phyloP scores from a whole-genome alignment of 1,140 invertebrate genomes.

The Goniozus legneri region DNA sequence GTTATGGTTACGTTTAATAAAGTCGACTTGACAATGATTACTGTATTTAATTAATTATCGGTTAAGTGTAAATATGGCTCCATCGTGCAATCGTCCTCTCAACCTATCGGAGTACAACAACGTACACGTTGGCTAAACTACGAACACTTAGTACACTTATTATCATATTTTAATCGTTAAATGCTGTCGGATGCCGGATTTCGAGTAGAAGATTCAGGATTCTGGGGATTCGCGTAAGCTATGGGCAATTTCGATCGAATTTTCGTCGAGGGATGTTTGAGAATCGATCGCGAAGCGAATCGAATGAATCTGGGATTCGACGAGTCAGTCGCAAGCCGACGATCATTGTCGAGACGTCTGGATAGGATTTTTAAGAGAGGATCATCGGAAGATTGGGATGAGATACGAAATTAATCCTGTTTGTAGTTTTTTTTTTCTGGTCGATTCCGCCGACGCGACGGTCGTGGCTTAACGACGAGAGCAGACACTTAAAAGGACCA shows the following conservation, averaged over 20 bases:
- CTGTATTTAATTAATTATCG: constrained; percentile 42
- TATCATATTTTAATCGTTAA: constrained; percentile 48
- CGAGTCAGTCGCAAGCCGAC: constrained; percentile 12
- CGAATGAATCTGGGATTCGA: constrained; percentile 15
- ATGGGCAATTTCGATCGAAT: too few relatives aligned
- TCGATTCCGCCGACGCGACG: constrained; percentile 31
- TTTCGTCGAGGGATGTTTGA: too few relatives aligned
- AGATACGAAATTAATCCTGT: constrained; percentile 26
- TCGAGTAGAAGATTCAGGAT: constrained; percentile 6
- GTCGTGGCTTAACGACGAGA: constrained; percentile 39
- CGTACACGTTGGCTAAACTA: constrained; percentile 49
- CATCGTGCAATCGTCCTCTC: constrained; percentile 41
- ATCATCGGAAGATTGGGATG: not conserved
- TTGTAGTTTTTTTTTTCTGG: too few relatives aligned
- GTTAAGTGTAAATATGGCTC: constrained; percentile 49
- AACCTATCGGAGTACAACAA: constrained; percentile 46
- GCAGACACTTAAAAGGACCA: constrained; percentile 50
- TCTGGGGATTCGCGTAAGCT: too few relatives aligned
- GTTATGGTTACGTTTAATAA: constrained; percentile 49
- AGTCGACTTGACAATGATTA: constrained; percentile 49
- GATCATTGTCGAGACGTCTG: too few relatives aligned
- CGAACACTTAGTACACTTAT: constrained; percentile 55
- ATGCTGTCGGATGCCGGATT: constrained; percentile 29
- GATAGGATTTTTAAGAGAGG: too few relatives aligned
- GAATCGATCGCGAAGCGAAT: constrained; percentile 16